Conservation (phyloP, 2,888 invertebrate species). For the Zaprionus obscuricornis region DNA sequence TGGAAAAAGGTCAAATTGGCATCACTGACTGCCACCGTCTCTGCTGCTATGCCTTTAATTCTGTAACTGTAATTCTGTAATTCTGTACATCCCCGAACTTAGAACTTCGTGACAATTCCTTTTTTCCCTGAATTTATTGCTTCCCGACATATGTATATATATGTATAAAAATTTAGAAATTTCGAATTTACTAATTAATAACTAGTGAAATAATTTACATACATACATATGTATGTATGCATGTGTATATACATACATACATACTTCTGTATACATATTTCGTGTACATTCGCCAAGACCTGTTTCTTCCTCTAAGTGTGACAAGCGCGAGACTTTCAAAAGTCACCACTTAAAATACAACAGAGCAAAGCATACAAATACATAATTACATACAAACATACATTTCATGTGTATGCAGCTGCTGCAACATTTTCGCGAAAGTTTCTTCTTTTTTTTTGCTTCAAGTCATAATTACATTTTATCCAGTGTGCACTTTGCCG, state of each 20-base stretch:
- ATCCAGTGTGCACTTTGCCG: slow-evolving; percentile 54
- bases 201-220: background rate
- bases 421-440: slow-evolving; percentile 19
- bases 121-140: no score
- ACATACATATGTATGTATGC: background rate
- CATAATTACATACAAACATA: slow-evolving; percentile 23
- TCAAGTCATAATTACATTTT: slow-evolving; percentile 23
- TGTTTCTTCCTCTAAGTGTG: slow-evolving; percentile 60
- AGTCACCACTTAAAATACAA: slow-evolving; percentile 15
- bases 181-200: background rate
- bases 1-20: no score
- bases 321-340: slow-evolving; percentile 27
- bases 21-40: no score
- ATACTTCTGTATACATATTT: slow-evolving; percentile 18
- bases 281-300: slow-evolving; percentile 41
- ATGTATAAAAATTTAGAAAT: background rate
- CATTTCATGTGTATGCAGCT: background rate
- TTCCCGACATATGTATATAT: no score
- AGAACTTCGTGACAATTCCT: no score
- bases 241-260: slow-evolving; percentile 2
- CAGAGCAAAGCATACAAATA: slow-evolving; percentile 7
- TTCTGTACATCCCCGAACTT: no score
- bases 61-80: no score
- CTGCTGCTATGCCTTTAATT: no score
- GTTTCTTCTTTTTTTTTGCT: no score